Evolutionary conservation across 2,113 vertebrate species (phyloP).

Genomic region (Ochotona princeps): DNA sequence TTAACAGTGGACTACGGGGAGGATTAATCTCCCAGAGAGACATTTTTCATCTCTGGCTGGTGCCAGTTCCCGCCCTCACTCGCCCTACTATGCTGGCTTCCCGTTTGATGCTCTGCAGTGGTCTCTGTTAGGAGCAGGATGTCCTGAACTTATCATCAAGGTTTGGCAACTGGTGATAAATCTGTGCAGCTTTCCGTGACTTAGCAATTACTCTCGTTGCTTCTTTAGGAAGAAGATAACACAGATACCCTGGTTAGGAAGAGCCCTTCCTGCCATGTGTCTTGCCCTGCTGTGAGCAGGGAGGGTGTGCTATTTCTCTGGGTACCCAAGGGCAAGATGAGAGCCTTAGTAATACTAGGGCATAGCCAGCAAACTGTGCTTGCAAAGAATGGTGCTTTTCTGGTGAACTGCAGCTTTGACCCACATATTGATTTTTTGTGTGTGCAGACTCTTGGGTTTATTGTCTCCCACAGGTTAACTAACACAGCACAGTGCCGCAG

Average conservation of each 20-base stretch:
- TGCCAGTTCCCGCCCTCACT: conserved; percentile 71
- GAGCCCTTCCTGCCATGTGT: fast-evolving
- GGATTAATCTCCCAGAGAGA: conserved; percentile 83
- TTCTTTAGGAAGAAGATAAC: conserved; percentile 71
- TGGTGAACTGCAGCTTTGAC: background rate
- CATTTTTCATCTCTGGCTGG: conserved; percentile 84
- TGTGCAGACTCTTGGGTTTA: background rate
- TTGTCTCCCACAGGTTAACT: conserved; percentile 52
- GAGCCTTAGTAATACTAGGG: background rate
- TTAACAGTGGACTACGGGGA: conserved; percentile 84
- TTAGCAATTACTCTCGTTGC: conserved; percentile 76
- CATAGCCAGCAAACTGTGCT: background rate
- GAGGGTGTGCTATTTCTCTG: background rate
- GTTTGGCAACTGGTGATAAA: conserved; percentile 82
- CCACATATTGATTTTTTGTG: conserved; percentile 44
- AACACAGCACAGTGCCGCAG: background rate
- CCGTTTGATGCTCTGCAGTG: conserved; percentile 79
- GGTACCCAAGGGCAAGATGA: background rate
- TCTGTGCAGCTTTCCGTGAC: conserved; percentile 80
- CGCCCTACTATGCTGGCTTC: conserved; percentile 75
- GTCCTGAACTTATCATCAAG: conserved; percentile 75
- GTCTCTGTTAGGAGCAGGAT: conserved; percentile 80
- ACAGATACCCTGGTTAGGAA: background rate
- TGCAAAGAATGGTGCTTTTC: background rate
- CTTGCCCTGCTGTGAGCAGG: background rate